phyloP scores from a whole-genome alignment of 2,113 vertebrate species.

The Struthidea cinerea region DNA sequence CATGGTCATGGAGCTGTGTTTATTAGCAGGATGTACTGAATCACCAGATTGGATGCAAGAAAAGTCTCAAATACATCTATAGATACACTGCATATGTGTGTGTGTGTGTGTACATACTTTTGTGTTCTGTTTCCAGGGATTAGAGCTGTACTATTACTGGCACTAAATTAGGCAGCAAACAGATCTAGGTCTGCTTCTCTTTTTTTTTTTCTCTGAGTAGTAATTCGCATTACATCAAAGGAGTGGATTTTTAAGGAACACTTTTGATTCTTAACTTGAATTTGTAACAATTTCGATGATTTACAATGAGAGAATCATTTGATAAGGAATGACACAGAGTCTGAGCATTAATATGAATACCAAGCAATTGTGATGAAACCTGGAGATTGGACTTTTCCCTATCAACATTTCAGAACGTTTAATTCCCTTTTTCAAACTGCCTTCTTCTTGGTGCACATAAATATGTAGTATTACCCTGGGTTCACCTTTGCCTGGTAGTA shows the following conservation, averaged over 20 bases:
- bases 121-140: background rate
- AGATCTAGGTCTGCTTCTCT: background rate
- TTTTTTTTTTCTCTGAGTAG: background rate
- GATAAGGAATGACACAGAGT: constrained; percentile 23
- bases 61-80: background rate
- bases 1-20: background rate
- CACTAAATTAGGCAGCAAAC: background rate
- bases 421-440: background rate
- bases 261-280: constrained; percentile 1
- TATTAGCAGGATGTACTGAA: background rate
- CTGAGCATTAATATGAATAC: background rate
- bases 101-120: background rate
- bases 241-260: background rate
- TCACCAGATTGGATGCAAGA: background rate
- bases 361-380: constrained; percentile 7
- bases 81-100: background rate
- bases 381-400: background rate
- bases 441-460: background rate
- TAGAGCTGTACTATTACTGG: background rate
- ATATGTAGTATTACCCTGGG: background rate
- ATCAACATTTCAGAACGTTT: background rate
- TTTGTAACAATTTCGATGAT: constrained; percentile 42
- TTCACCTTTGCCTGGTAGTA: constrained; percentile 14
- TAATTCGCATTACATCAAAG: background rate
- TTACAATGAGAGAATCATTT: constrained; percentile 15